phyloP scores from a whole-genome alignment of 2,113 vertebrate species.

The Anarhynchus alexandrinus region DNA sequence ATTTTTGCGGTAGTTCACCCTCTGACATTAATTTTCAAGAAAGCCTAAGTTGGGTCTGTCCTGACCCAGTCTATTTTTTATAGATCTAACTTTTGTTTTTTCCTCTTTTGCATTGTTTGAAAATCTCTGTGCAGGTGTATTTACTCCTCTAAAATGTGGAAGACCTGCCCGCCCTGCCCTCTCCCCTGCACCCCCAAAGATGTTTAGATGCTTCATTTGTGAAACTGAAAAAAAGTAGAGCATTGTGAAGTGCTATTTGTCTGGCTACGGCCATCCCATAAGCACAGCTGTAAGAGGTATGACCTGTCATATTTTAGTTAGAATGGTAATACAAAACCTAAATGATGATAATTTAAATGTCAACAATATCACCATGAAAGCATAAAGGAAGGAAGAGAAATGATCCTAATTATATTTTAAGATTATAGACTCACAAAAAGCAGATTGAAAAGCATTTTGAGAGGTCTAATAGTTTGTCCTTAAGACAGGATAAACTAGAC shows the following conservation, averaged over 20 bases:
- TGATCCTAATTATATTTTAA: background rate
- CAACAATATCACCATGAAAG: background rate
- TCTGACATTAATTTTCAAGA: background rate
- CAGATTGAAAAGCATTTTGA: background rate
- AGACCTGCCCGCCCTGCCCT: background rate
- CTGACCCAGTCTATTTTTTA: background rate
- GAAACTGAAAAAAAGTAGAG: background rate
- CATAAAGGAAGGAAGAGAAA: background rate
- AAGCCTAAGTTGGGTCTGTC: background rate
- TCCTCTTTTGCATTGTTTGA: background rate
- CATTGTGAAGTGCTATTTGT: background rate
- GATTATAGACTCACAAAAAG: background rate
- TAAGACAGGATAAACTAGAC: background rate
- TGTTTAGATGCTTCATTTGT: background rate
- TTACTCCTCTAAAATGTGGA: background rate
- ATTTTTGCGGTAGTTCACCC: background rate
- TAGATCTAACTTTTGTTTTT: background rate
- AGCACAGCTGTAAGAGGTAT: background rate
- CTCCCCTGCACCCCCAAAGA: accelerated
- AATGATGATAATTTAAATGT: background rate
- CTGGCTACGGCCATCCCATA: background rate
- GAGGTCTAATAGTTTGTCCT: background rate
- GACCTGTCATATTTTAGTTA: background rate
- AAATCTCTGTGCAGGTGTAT: background rate
- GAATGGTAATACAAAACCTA: background rate